Conservation (phyloP, 2,797 vertebrate species). For the Chrysolophus pictus region DNA sequence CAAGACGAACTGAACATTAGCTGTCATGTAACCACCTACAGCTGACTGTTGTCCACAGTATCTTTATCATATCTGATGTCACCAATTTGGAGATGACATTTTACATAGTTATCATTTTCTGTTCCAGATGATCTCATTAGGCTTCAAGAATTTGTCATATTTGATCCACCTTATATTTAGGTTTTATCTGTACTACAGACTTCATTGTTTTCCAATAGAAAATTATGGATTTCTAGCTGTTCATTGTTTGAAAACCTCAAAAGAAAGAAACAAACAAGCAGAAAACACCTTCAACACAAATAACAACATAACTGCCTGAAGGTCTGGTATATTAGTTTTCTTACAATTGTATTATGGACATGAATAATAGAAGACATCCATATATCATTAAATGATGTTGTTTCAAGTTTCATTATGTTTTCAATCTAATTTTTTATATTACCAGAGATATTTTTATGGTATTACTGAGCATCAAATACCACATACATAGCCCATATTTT, state of each 20-base stretch:
- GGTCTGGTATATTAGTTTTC: not conserved
- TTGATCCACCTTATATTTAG: not conserved
- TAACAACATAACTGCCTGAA: slow-evolving; percentile 5
- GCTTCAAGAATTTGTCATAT: not conserved
- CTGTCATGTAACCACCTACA: not conserved
- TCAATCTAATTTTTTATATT: not conserved
- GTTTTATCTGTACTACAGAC: not conserved
- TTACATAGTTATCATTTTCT: not conserved
- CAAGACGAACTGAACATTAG: not conserved
- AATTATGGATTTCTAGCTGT: not conserved
- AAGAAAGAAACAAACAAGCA: not conserved
- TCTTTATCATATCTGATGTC: not conserved
- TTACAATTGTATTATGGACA: not conserved
- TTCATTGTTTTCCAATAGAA: not conserved
- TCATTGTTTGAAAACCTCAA: not conserved
- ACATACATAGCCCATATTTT: not conserved
- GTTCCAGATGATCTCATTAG: not conserved
- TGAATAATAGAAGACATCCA: not conserved
- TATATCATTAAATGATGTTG: not conserved
- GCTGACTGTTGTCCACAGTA: not conserved
- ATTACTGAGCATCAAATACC: not conserved
- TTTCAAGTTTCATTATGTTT: not conserved
- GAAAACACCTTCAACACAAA: not conserved
- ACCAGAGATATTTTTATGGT: not conserved
- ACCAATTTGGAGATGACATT: not conserved